phyloP scores from a whole-genome alignment of 64 coral and sea anemone genomes.

The Catalaphyllia jardinei region DNA sequence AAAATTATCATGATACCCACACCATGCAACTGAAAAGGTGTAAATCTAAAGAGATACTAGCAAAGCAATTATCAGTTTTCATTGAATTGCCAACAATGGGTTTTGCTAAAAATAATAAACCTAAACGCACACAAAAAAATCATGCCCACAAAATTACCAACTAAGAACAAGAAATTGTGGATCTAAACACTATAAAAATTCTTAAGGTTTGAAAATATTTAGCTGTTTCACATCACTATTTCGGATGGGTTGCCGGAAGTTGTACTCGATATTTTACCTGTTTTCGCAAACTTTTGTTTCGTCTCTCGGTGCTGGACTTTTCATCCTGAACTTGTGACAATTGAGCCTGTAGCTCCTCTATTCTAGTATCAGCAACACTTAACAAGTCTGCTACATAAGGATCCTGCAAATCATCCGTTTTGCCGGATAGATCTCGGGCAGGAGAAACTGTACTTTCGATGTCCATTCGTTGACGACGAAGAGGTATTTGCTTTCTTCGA shows the following conservation, averaged over 20 bases:
- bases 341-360: slow-evolving; percentile 89
- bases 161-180: not conserved
- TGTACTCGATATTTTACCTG: slow-evolving; percentile 58
- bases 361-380: slow-evolving; percentile 94
- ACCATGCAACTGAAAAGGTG: not conserved
- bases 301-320: slow-evolving; percentile 80
- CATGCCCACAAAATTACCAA: not conserved
- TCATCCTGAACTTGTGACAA: slow-evolving; percentile 64
- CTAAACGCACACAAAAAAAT: not conserved
- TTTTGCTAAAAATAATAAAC: not conserved
- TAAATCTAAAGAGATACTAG: not conserved
- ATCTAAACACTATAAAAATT: not conserved
- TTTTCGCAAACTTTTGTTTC: slow-evolving; percentile 96
- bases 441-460: slow-evolving; percentile 91
- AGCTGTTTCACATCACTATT: not conserved
- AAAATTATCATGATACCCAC: not conserved
- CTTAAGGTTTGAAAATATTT: not conserved
- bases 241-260: not conserved
- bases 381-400: slow-evolving; percentile 97
- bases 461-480: slow-evolving; percentile 96
- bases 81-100: not conserved
- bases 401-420: slow-evolving; percentile 73
- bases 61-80: not conserved
- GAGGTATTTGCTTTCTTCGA: slow-evolving; percentile 91
- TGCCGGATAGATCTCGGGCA: slow-evolving; percentile 37